These are phyloP conservation scores for Calyptomena viridis DNA, from an alignment of 2,113 vertebrate genomes.

Conservation along the genomic window DNA sequence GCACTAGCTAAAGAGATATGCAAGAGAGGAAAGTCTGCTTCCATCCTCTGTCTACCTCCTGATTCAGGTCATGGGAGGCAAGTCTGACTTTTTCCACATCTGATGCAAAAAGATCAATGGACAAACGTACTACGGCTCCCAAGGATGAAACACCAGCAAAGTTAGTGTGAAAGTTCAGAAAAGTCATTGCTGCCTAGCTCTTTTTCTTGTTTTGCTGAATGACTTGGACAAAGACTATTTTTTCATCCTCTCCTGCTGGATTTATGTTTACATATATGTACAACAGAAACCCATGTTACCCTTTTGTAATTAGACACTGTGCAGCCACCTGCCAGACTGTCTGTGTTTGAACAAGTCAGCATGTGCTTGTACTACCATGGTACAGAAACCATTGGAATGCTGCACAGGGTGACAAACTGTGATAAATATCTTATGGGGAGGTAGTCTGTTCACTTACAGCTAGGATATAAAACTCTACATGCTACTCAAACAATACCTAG, in stretches of 20 bases:
- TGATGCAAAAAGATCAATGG: neutral
- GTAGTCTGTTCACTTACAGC: neutral
- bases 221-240: neutral
- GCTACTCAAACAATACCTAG: neutral
- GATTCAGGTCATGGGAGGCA: neutral
- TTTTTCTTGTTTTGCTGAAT: neutral
- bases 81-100: neutral
- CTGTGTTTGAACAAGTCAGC: conserved; percentile 3
- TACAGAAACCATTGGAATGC: neutral
- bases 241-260: neutral
- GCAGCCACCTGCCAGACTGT: conserved; percentile 11
- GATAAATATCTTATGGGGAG: neutral
- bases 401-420: neutral
- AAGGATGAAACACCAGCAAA: neutral
- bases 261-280: neutral
- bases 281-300: neutral
- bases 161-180: neutral
- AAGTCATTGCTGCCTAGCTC: neutral
- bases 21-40: neutral
- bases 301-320: neutral
- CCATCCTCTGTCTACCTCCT: neutral
- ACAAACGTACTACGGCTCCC: neutral
- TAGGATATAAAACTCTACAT: neutral
- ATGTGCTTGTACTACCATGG: neutral
- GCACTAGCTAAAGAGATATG: neutral